Conservation (phyloP, 2,888 invertebrate genomes). For the Chalcis sispes region DNA sequence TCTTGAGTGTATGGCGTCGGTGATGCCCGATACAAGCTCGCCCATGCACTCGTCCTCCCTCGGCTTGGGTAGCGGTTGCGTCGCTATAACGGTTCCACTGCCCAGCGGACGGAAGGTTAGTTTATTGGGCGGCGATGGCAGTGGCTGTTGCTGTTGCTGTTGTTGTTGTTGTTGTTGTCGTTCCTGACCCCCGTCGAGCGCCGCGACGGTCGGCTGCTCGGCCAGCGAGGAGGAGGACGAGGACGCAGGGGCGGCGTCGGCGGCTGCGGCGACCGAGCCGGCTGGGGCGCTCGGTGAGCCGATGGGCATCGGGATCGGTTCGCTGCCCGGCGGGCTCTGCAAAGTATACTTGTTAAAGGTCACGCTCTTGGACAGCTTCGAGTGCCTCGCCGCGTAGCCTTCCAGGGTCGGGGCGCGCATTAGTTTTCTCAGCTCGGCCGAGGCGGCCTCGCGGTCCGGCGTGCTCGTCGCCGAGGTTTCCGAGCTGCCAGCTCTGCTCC, state of each 20-base stretch:
- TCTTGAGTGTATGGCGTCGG: conserved; percentile 85
- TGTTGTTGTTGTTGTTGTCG: conserved; percentile 38
- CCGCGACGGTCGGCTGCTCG: background rate
- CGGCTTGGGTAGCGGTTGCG: conserved; percentile 58
- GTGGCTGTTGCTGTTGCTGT: conserved; percentile 62
- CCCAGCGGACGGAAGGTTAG: conserved; percentile 58
- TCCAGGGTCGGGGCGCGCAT: conserved; percentile 90
- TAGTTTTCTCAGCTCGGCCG: conserved; percentile 82
- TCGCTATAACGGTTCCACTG: conserved; percentile 21
- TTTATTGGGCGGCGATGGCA: conserved; percentile 72
- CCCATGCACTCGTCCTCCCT: conserved; percentile 88
- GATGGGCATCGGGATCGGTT: background rate
- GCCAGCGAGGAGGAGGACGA: conserved; percentile 28
- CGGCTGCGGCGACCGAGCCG: conserved; percentile 29
- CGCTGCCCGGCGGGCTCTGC: conserved; percentile 84
- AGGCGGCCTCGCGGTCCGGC: conserved; percentile 73
- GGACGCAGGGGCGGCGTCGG: background rate
- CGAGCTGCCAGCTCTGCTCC: conserved; percentile 77
- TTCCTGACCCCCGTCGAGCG: background rate
- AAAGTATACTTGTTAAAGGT: conserved; percentile 91
- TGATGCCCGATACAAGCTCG: conserved; percentile 87
- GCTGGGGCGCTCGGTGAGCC: background rate
- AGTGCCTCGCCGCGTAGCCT: conserved; percentile 92
- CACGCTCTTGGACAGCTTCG: conserved; percentile 91
- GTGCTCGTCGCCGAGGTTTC: conserved; percentile 70